phyloP scores from a whole-genome alignment of 2,888 invertebrate genomes.

The Drosophila mulleri region DNA sequence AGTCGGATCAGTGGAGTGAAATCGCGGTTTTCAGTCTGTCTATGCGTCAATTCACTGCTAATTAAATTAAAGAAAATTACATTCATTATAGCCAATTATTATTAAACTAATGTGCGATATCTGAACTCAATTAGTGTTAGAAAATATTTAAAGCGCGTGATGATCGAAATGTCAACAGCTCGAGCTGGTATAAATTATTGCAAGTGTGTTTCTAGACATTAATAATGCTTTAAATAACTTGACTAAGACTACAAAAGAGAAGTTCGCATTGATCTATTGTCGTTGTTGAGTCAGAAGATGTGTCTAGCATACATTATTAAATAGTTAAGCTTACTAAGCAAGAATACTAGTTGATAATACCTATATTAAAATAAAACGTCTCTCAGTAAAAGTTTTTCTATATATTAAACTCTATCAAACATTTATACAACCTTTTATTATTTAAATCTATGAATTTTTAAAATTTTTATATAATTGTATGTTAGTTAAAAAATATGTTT shows the following conservation, averaged over 20 bases:
- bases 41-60: constrained; percentile 43
- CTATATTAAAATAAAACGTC: no score
- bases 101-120: constrained; percentile 16
- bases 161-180: constrained; percentile 1
- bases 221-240: constrained; percentile 4
- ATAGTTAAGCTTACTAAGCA: background rate
- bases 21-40: constrained; percentile 9
- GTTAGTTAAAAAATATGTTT: no score
- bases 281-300: background rate
- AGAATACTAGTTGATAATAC: background rate
- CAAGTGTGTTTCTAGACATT: background rate
- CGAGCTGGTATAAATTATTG: background rate
- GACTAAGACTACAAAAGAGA: background rate
- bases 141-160: constrained; percentile 26
- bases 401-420: background rate
- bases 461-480: no score
- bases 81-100: constrained; percentile 26
- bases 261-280: background rate
- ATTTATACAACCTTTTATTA: no score
- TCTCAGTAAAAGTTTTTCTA: background rate
- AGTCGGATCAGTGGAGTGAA: constrained; percentile 12
- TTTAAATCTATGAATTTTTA: no score
- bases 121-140: constrained; percentile 48
- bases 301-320: background rate
- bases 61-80: constrained; percentile 49